Evolutionary conservation across 1,140 invertebrate genomes (phyloP).

Genomic region (Drosophila orena): DNA sequence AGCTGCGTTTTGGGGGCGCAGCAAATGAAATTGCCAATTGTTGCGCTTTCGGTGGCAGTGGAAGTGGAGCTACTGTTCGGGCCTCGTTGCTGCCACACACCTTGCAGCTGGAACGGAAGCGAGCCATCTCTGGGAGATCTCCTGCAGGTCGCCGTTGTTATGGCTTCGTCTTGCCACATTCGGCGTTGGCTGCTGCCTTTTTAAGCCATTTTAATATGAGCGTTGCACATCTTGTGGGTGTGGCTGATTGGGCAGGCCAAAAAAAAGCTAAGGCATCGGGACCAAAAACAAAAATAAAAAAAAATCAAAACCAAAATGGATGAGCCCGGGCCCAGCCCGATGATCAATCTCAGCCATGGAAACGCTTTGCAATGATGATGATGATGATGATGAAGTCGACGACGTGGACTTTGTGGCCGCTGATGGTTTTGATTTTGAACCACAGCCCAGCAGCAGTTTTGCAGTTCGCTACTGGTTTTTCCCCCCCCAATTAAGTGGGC

Average conservation of each 20-base stretch:
- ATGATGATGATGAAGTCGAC: constrained; percentile 40
- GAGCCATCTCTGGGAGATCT: constrained; percentile 39
- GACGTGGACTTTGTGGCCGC: constrained; percentile 50
- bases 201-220: constrained; percentile 66
- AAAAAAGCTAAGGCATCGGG: constrained; percentile 7
- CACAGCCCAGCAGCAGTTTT: constrained; percentile 52
- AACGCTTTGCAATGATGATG: constrained; percentile 58
- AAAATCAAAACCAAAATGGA: constrained; percentile 52
- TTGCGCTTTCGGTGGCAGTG: constrained; percentile 67
- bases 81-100: constrained; percentile 72
- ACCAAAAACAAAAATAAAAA: constrained; percentile 6
- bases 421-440: constrained; percentile 67
- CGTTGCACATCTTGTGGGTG: constrained; percentile 70
- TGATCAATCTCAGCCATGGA: constrained; percentile 73
- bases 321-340: constrained; percentile 56
- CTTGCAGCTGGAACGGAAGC: constrained; percentile 76
- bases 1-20: constrained; percentile 68
- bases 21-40: constrained; percentile 80
- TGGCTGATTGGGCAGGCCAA: constrained; percentile 68
- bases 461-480: constrained; percentile 65
- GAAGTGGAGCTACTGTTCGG: constrained; percentile 55
- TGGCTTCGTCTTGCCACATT: constrained; percentile 61
- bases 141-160: constrained; percentile 27
- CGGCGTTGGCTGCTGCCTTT: constrained; percentile 50
- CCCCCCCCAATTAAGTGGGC: constrained; percentile 64